These are phyloP conservation scores for Phymatocera aterrima DNA, from an alignment of 2,888 invertebrate species.

Conservation along the genomic window DNA sequence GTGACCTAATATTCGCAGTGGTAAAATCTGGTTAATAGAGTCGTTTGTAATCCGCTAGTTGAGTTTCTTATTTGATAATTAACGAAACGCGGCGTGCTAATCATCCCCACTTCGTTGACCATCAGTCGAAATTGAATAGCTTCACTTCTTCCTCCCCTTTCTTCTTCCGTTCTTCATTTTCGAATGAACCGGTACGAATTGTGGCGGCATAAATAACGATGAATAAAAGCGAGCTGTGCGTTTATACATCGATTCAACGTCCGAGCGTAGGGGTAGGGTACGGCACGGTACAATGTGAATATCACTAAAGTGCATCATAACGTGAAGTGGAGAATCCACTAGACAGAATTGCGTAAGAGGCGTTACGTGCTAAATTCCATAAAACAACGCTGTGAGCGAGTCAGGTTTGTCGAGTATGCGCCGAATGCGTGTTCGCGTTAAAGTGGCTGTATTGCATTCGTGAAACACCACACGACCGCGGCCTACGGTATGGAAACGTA, in stretches of 20 bases:
- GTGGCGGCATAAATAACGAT: not conserved
- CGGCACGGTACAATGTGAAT: slow-evolving; percentile 3
- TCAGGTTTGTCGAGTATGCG: slow-evolving; percentile 38
- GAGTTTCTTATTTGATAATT: slow-evolving; percentile 35
- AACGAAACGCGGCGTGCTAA: slow-evolving; percentile 13
- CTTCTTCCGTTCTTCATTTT: not conserved
- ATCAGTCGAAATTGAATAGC: not conserved
- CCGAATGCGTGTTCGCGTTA: slow-evolving; percentile 9
- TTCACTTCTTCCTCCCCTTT: not conserved
- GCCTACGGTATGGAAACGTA: not conserved
- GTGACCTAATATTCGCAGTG: slow-evolving; percentile 38
- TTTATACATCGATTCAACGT: slow-evolving; percentile 7
- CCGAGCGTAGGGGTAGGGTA: not conserved
- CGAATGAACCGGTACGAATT: too few relatives aligned
- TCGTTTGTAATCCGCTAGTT: slow-evolving; percentile 42
- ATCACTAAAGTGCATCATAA: slow-evolving; percentile 39
- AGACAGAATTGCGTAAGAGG: slow-evolving; percentile 41
- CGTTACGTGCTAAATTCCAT: slow-evolving; percentile 35
- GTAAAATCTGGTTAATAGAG: slow-evolving; percentile 46
- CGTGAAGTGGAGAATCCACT: slow-evolving; percentile 38
- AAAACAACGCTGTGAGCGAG: slow-evolving; percentile 15
- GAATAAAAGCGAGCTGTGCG: not conserved
- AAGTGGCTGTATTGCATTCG: slow-evolving; percentile 17
- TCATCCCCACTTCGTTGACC: not conserved
- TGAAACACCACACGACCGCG: slow-evolving; percentile 15